Base-by-base conservation (phyloP, 1,140 invertebrate genomes). In the Drosophila takahashii region DNA sequence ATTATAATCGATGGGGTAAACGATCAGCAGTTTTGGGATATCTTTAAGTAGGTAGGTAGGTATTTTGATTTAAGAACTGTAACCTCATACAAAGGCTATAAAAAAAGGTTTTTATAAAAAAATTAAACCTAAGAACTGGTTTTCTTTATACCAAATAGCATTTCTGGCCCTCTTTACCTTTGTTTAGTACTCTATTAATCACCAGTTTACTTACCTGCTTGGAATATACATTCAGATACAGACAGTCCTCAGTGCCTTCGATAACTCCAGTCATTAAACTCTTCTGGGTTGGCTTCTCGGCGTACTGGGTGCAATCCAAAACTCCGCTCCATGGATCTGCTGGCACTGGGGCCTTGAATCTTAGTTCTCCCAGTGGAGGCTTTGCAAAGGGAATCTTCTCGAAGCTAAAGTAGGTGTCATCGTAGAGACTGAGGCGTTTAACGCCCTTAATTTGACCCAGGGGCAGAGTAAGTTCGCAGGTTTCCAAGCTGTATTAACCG, bases 331-430 rank as follows among this genome's bases (percentile, higher is more conserved):
- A 90, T 2, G 65, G 32, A n/a, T 77, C 75, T 0, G 66, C 61
- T 0, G 90, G 85, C 29, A 73, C 65, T 1, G 90, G 90, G 1
- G 84, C 75, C 90, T 93, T 93, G 84, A 96, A 96, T 71, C 96
- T 94, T 4, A 96, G 81, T 0, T 93, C 79, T 13, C 94, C 95
- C 15, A 96, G n/a, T 1, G 96, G 96, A 2, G 96, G 95, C 79
- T 95, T 94, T 0, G 94, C 96, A 89, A 94, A 96, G 0, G 96
- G 96, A 76, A 96, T 94, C 3, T 95, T 94, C 72, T 94, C 93
- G 70, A 94, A 94, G 45, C 92, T 92, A 36, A 77, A 92, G 62
- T 92, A 93, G 2, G 66, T 45, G 10, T 81, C 74, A 15, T 91
- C 92, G 27, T 90, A 90, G 6, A 81, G 44, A 0, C 65, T 79